These are phyloP conservation scores for Julus scanicus DNA, from an alignment of 2,888 invertebrate genomes.

Conservation along the genomic window DNA sequence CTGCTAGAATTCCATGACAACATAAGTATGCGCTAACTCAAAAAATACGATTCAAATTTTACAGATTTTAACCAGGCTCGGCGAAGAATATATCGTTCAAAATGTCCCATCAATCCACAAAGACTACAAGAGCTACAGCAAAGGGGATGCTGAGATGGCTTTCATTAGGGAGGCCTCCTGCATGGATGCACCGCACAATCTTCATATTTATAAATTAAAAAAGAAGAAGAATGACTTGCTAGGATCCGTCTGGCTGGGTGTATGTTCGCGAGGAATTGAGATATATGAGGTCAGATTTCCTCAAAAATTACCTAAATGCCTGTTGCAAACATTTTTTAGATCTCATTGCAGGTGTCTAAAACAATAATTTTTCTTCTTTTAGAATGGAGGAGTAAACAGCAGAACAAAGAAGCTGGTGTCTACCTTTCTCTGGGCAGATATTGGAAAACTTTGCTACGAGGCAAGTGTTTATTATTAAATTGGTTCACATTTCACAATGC, in stretches of 20 bases:
- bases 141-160: slow-evolving; percentile 83
- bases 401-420: slow-evolving; percentile 69
- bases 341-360: too few species aligned
- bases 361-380: slow-evolving; percentile 59
- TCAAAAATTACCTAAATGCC: too few species aligned
- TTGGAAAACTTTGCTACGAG: slow-evolving; percentile 94
- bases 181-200: slow-evolving; percentile 84
- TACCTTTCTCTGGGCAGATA: slow-evolving; percentile 94
- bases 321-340: too few species aligned
- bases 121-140: slow-evolving; percentile 81
- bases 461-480: slow-evolving; percentile 66
- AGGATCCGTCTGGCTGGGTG: slow-evolving; percentile 81
- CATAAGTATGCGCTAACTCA: too few species aligned
- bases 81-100: slow-evolving; percentile 68
- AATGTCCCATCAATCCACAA: slow-evolving; percentile 81
- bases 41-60: slow-evolving; percentile 31
- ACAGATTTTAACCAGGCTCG: slow-evolving; percentile 70
- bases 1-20: too few species aligned
- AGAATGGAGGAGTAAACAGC: slow-evolving; percentile 66
- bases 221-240: slow-evolving; percentile 75
- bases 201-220: slow-evolving; percentile 84
- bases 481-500: not conserved
- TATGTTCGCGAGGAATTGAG: slow-evolving; percentile 91
- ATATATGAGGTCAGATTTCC: slow-evolving; percentile 74
- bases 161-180: slow-evolving; percentile 91